phyloP scores from a whole-genome alignment of 2,797 vertebrate species.

The Myripristis jacobus region DNA sequence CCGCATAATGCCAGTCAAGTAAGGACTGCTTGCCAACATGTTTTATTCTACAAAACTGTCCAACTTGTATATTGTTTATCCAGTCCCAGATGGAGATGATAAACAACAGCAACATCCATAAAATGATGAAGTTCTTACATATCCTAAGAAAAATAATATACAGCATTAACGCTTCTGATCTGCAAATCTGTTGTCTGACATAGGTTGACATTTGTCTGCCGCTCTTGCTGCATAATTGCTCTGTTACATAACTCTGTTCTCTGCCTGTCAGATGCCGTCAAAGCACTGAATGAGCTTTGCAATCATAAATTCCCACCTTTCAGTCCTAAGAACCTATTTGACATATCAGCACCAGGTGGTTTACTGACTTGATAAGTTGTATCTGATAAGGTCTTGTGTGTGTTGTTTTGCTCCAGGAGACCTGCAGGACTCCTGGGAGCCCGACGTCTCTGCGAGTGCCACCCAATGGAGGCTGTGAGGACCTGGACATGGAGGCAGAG shows the following conservation, averaged over 20 bases:
- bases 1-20: slow-evolving; percentile 81
- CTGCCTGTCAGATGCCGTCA: not conserved
- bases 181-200: not conserved
- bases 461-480: slow-evolving; percentile 88
- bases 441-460: slow-evolving; percentile 90
- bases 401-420: slow-evolving; percentile 81
- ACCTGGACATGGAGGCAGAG: slow-evolving; percentile 94
- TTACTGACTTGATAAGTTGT: slow-evolving; percentile 36
- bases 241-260: slow-evolving; percentile 14
- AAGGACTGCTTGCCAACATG: slow-evolving; percentile 17
- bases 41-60: not conserved
- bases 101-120: not conserved
- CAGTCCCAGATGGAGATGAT: not conserved
- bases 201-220: not conserved
- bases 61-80: too few relatives aligned
- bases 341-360: slow-evolving; percentile 15
- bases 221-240: not conserved
- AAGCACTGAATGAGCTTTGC: not conserved
- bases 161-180: not conserved
- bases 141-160: too few relatives aligned
- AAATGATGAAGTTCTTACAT: too few relatives aligned
- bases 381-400: slow-evolving; percentile 21
- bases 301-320: not conserved
- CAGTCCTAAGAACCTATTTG: not conserved
- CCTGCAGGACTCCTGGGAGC: slow-evolving; percentile 86